Percentiles rank a stretch among this genome's conserved stretches.
phyloP scores from a whole-genome alignment of 2,113 vertebrate species.

The Salvelinus fontinalis region DNA sequence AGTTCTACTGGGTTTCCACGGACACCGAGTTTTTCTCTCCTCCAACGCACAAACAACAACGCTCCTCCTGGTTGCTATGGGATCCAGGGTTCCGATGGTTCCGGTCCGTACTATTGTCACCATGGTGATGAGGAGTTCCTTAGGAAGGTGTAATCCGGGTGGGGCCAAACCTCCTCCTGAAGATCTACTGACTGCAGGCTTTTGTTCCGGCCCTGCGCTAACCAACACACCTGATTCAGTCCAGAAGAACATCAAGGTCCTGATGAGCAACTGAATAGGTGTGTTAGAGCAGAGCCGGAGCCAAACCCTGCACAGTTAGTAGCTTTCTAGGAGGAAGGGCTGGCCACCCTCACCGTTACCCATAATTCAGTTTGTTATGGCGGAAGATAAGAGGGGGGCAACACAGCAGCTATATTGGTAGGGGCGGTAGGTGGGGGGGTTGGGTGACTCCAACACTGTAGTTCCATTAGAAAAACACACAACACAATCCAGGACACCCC shows the following conservation, averaged over 20 bases:
- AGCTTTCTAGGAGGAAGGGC: neutral
- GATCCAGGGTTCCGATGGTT: constrained; percentile 23
- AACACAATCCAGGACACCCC: constrained; percentile 23
- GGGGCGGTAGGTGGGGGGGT: neutral
- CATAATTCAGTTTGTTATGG: constrained; percentile 45
- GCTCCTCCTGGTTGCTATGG: constrained; percentile 12
- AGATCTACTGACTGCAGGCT: too few species aligned
- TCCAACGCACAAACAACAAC: neutral
- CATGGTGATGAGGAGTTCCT: constrained; percentile 49
- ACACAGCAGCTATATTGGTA: neutral
- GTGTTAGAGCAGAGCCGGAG: too few species aligned
- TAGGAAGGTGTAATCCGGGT: constrained; percentile 5
- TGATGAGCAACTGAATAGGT: too few species aligned
- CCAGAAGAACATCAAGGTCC: too few species aligned
- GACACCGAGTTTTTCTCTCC: constrained; percentile 19
- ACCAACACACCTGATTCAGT: too few species aligned
- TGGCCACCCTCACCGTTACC: constrained; percentile 41
- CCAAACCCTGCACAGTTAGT: too few species aligned
- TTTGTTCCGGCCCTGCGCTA: too few species aligned
- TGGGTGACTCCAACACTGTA: constrained; percentile 4
- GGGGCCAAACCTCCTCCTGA: too few species aligned
- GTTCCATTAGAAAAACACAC: neutral
- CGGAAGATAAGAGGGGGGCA: constrained; percentile 11
- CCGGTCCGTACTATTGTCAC: constrained; percentile 28
- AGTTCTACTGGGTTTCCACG: constrained; percentile 26